phyloP scores from a whole-genome alignment of 1,140 invertebrate species.

The Drosophila rufa region DNA sequence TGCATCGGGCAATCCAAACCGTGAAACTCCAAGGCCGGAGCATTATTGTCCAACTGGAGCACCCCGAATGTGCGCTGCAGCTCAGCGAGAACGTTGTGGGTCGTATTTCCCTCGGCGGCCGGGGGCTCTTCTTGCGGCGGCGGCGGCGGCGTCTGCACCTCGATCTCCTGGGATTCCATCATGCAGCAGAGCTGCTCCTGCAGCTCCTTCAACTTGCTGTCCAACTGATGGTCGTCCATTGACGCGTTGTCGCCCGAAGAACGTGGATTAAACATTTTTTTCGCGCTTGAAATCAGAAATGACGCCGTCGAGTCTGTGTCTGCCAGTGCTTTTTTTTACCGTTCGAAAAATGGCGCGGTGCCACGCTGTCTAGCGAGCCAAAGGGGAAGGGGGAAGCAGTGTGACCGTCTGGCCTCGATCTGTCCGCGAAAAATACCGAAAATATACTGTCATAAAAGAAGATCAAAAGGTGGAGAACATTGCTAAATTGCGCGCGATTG shows the following conservation, averaged over 20 bases:
- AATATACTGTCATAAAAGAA: neutral
- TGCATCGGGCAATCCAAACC: slow-evolving; percentile 39
- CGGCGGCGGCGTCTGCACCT: too few relatives aligned
- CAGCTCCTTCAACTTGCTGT: slow-evolving; percentile 37
- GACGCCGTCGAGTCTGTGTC: slow-evolving; percentile 2
- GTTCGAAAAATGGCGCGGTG: slow-evolving; percentile 24
- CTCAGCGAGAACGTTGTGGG: slow-evolving; percentile 16
- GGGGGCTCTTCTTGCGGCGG: neutral
- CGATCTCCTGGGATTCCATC: slow-evolving; percentile 32
- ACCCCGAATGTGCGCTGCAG: slow-evolving; percentile 32
- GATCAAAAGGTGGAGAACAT: too few relatives aligned
- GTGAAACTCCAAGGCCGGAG: slow-evolving; percentile 52
- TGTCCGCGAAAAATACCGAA: too few relatives aligned
- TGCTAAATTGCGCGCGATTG: too few relatives aligned
- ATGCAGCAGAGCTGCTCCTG: slow-evolving; percentile 36
- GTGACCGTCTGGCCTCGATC: neutral
- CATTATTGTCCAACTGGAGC: slow-evolving; percentile 26
- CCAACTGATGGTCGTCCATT: slow-evolving; percentile 32
- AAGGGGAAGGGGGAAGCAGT: neutral
- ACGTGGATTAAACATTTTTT: slow-evolving; percentile 6
- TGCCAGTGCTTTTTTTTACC: slow-evolving; percentile 5
- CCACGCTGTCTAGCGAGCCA: slow-evolving; percentile 30
- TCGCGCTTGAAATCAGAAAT: neutral
- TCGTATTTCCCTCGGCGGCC: neutral
- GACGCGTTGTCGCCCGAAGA: neutral